Conservation (phyloP, 2,113 vertebrate genomes). For the Paedocypris sp. region DNA sequence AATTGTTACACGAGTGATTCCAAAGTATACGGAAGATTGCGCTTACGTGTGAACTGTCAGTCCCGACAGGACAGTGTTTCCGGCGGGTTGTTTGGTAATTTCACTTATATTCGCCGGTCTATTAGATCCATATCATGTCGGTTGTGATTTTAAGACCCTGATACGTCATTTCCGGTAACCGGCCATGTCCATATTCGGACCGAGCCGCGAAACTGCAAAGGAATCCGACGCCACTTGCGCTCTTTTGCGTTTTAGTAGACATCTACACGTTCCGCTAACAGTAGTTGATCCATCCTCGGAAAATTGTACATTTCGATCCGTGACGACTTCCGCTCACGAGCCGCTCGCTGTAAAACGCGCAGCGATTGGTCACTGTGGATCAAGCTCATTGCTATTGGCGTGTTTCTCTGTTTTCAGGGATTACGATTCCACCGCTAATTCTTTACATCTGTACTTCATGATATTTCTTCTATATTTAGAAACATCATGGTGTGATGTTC, state of each 20-base stretch:
- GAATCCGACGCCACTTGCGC: not conserved
- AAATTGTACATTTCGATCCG: not conserved
- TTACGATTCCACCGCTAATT: no score
- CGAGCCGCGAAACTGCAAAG: not conserved
- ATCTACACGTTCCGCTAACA: not conserved
- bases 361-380: not conserved
- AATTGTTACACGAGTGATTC: not conserved
- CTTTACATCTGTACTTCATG: no score
- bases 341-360: not conserved
- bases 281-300: not conserved
- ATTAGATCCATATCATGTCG: constrained; percentile 12
- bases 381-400: not conserved
- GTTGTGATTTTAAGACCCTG: constrained; percentile 2
- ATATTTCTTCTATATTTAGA: no score
- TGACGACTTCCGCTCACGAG: constrained; percentile 1
- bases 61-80: not conserved
- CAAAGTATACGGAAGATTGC: not conserved
- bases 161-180: constrained; percentile 21
- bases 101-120: not conserved
- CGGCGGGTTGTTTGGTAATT: not conserved
- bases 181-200: not conserved
- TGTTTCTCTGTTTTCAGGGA: no score
- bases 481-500: no score
- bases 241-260: not conserved
- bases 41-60: not conserved